phyloP scores from a whole-genome alignment of 2,888 invertebrate species.

The Chymomyza fuscimana region DNA sequence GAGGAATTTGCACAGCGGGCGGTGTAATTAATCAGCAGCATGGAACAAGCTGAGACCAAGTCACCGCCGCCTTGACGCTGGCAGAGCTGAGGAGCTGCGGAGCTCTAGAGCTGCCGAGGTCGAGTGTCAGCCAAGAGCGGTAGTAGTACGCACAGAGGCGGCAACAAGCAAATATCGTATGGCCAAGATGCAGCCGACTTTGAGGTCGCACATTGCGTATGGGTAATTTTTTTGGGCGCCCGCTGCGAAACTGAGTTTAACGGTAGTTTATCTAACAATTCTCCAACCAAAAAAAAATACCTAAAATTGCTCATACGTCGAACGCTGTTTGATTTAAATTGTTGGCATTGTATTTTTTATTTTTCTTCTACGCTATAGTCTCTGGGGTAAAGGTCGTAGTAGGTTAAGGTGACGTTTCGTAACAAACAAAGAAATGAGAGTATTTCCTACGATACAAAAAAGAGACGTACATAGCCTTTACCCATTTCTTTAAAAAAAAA shows the following conservation, averaged over 20 bases:
- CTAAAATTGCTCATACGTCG: constrained; percentile 34
- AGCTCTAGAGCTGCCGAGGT: constrained; percentile 56
- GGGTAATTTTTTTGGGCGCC: constrained; percentile 51
- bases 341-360: constrained; percentile 48
- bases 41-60: constrained; percentile 42
- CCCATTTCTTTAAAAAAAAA: too few relatives aligned
- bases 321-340: constrained; percentile 70
- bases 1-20: constrained; percentile 72
- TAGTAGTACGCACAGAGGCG: constrained; percentile 29
- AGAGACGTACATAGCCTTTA: too few relatives aligned
- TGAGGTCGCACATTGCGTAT: constrained; percentile 67
- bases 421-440: too few relatives aligned
- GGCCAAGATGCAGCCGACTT: constrained; percentile 6
- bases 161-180: constrained; percentile 34
- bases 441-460: too few relatives aligned
- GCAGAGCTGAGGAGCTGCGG: constrained; percentile 22
- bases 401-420: background rate
- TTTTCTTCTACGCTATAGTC: background rate
- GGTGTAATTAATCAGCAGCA: constrained; percentile 72
- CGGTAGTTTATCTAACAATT: constrained; percentile 74
- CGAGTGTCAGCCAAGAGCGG: constrained; percentile 54
- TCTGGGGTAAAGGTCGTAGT: background rate
- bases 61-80: constrained; percentile 19
- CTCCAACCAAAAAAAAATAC: background rate
- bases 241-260: constrained; percentile 73